Conservation (phyloP, 2,113 vertebrate genomes). For the Petromus typicus region DNA sequence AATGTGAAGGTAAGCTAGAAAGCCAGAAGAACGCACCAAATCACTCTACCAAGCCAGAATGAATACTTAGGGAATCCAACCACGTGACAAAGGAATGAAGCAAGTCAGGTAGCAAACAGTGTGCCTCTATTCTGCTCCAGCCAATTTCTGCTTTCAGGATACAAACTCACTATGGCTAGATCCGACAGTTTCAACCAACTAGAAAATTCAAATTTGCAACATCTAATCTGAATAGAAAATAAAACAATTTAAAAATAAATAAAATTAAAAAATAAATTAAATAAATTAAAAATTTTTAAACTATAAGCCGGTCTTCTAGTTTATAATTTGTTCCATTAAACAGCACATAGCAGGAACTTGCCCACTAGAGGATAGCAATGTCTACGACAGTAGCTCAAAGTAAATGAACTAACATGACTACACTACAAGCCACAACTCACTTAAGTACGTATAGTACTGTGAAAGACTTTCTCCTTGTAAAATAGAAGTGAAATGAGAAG, state of each 20-base stretch:
- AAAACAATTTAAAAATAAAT: slow-evolving; percentile 8
- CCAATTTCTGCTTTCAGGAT: slow-evolving; percentile 14
- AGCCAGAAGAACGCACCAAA: neutral
- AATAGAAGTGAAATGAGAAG: neutral
- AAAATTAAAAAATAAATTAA: too few species aligned
- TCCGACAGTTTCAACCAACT: neutral
- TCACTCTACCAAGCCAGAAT: slow-evolving; percentile 6
- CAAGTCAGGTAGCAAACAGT: neutral
- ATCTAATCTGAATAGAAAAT: slow-evolving; percentile 29
- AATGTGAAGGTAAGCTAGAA: neutral
- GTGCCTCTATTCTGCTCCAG: neutral
- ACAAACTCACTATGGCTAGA: neutral
- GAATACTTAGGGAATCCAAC: slow-evolving; percentile 12
- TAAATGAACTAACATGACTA: neutral
- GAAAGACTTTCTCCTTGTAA: neutral
- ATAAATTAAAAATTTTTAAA: neutral
- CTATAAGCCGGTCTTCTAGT: neutral
- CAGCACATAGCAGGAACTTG: neutral
- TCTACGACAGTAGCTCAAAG: neutral
- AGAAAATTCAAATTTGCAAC: neutral
- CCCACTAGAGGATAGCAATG: neutral
- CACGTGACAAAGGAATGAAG: neutral
- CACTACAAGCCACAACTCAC: neutral
- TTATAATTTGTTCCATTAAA: neutral
- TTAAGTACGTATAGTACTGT: neutral